These are phyloP conservation scores for Solenopsis invicta DNA, from an alignment of 1,140 invertebrate genomes.

Conservation along the genomic window DNA sequence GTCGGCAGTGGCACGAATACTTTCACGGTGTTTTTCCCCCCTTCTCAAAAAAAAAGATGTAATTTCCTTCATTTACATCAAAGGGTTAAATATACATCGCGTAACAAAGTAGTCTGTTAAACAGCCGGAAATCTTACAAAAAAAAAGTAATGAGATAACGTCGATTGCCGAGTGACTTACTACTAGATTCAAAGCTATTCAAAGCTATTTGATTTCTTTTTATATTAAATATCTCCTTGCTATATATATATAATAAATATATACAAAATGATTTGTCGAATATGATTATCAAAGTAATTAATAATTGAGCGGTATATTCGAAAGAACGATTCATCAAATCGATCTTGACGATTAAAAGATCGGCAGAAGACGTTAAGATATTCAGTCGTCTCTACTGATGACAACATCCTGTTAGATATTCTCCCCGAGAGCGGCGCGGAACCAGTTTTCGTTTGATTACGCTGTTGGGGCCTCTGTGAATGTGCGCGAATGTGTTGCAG, in stretches of 20 bases:
- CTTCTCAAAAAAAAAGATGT: neutral
- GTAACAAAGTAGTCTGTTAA: neutral
- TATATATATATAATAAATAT: neutral
- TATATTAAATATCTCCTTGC: neutral
- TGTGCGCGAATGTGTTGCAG: constrained; percentile 22
- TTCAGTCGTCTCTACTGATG: neutral
- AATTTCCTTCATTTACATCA: neutral
- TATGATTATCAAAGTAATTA: too few species aligned
- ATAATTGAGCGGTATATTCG: neutral
- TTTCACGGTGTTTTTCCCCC: neutral
- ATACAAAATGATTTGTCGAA: neutral
- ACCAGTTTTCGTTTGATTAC: constrained; percentile 43
- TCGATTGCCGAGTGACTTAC: neutral
- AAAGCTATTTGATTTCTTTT: neutral
- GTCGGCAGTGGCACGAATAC: neutral
- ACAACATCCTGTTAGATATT: neutral
- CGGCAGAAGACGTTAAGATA: neutral
- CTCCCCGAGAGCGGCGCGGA: neutral
- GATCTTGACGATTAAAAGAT: neutral
- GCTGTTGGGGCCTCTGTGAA: constrained; percentile 42
- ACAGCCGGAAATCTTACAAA: neutral
- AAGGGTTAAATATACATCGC: neutral
- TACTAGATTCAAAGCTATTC: neutral
- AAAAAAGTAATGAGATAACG: neutral
- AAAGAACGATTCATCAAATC: neutral